Conservation (phyloP, 2,797 vertebrate species). For the Micromesistius poutassou region DNA sequence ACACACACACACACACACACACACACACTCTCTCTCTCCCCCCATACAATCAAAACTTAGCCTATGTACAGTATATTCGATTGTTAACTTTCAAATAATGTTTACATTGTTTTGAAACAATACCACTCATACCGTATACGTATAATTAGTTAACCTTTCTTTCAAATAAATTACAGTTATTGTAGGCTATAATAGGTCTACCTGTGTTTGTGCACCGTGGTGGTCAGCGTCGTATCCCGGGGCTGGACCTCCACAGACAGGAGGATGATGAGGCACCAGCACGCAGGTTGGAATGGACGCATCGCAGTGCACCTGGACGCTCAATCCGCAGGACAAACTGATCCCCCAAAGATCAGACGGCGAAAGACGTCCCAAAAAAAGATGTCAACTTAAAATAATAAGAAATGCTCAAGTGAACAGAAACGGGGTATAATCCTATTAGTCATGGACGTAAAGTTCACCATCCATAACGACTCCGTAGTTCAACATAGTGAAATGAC, state of each 20-base stretch:
- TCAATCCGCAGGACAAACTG: neutral
- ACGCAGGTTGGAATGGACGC: slow-evolving; percentile 42
- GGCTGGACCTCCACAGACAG: slow-evolving; percentile 55
- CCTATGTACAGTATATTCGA: no score
- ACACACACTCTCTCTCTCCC: no score
- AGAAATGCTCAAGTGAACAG: neutral
- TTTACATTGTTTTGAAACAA: neutral
- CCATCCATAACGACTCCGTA: neutral
- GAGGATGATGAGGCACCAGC: slow-evolving; percentile 52
- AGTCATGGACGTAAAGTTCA: neutral
- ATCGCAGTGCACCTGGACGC: slow-evolving; percentile 40
- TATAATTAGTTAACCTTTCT: neutral
- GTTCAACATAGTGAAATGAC: neutral
- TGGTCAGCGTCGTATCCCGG: slow-evolving; percentile 30
- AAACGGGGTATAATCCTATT: neutral
- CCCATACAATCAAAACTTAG: no score
- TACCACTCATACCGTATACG: neutral
- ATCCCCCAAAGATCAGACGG: neutral
- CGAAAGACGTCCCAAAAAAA: neutral
- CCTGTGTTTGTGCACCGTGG: slow-evolving; percentile 50
- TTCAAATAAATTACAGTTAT: neutral
- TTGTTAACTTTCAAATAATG: no score
- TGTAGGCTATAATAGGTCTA: slow-evolving; percentile 18
- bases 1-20: no score
- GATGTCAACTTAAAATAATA: neutral